A percentile compares a stretch with the other conserved stretches of the same genome.
These are phyloP conservation scores for Chionodraco myersi DNA, from an alignment of 2,113 vertebrate genomes.

Conservation along the genomic window DNA sequence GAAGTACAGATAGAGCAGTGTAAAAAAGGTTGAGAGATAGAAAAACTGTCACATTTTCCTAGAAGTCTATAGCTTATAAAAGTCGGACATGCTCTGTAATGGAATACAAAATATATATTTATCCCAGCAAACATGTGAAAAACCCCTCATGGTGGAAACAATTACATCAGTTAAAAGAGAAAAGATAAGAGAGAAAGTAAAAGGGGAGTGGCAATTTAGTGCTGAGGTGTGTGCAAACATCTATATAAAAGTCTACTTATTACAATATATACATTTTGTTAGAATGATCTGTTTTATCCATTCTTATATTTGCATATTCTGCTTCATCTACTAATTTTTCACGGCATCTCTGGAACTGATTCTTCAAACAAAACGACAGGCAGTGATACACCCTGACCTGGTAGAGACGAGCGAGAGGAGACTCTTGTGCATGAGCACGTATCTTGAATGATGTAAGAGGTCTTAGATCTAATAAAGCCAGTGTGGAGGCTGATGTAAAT, in stretches of 20 bases:
- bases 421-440: slow-evolving; percentile 42
- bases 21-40: neutral
- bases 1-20: slow-evolving; percentile 21
- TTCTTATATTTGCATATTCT: neutral
- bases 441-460: slow-evolving; percentile 77
- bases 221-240: neutral
- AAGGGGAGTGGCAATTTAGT: neutral
- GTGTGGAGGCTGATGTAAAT: slow-evolving; percentile 77
- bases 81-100: neutral
- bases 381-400: slow-evolving; percentile 43
- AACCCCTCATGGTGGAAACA: neutral
- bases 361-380: slow-evolving; percentile 61
- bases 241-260: too few species aligned
- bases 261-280: neutral
- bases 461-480: slow-evolving; percentile 76
- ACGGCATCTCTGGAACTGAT: slow-evolving; percentile 50
- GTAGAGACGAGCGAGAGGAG: slow-evolving; percentile 35
- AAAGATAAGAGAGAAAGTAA: neutral
- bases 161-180: neutral
- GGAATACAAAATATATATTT: neutral
- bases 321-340: neutral
- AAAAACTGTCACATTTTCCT: slow-evolving; percentile 10
- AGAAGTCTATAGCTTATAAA: neutral
- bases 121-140: slow-evolving; percentile 8
- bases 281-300: neutral